Conservation (phyloP, 1,140 invertebrate genomes). For the Leguminivora glycinivorella region DNA sequence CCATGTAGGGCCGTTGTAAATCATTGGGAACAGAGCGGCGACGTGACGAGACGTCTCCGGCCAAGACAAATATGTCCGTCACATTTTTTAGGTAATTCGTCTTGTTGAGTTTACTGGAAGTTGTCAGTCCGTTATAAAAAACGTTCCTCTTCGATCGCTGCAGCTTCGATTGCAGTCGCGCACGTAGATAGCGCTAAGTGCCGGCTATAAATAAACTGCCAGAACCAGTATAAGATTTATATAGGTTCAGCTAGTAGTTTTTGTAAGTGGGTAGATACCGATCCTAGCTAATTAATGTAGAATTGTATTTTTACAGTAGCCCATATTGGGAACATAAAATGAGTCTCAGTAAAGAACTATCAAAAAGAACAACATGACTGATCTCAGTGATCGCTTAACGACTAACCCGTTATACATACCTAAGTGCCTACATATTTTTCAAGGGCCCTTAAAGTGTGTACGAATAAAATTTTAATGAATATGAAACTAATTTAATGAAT, state of each 20-base stretch:
- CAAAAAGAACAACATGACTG: conserved; percentile 5
- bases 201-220: conserved; percentile 14
- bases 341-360: conserved; percentile 6
- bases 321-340: conserved; percentile 17
- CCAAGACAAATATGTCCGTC: conserved; percentile 69
- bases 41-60: conserved; percentile 72
- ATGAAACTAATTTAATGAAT: too few species aligned
- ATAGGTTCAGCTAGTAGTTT: conserved; percentile 12
- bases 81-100: conserved; percentile 72
- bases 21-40: conserved; percentile 65
- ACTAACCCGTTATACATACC: background rate
- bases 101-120: conserved; percentile 46
- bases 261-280: background rate
- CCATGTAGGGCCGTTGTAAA: conserved; percentile 74
- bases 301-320: conserved; percentile 4
- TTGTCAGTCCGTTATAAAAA: conserved; percentile 30
- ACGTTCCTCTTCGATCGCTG: conserved; percentile 38
- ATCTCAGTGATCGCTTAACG: background rate
- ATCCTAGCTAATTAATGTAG: conserved; percentile 17
- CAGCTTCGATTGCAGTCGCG: conserved; percentile 22
- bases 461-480: too few species aligned
- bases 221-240: conserved; percentile 15
- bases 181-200: conserved; percentile 24
- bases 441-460: background rate
- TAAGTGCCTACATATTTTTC: background rate